Base-by-base conservation (phyloP, 2,888 invertebrate genomes). In the Byasa hedistus region DNA sequence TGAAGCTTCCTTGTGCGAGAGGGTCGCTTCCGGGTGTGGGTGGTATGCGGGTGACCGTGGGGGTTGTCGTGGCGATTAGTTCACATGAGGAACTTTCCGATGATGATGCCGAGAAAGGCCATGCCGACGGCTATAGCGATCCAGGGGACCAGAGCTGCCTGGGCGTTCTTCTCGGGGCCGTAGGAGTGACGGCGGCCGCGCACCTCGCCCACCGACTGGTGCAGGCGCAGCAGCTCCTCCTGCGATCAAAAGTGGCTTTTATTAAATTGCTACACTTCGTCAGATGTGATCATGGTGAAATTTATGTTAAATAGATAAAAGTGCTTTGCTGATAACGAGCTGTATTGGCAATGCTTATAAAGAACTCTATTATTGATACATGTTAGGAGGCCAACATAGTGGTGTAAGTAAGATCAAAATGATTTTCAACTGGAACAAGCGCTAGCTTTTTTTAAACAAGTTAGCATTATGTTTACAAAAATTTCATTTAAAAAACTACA, bases 41-140 rank as follows among this genome's bases (percentile, higher is more conserved):
- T 66, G 66, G 66, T 79, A 76, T 78, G 82, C 78, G 77, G 79
- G 80, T 80, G 79, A 80, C 79, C 83, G 83, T n/a, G 79, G 74
- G 79, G 72, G 76, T 75, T 77, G 75, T 77, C 68, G 69, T 5
- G 60, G 74, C 69, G 73, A 32, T 32, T 7, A 82, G 92, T 94
- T 96, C 95, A 96, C 93, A 96, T 95, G 89, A 95, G 89, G 91
- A 95, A 96, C 91, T 96, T 96, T 85, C 96, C 96, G 85, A 96
- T 92, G 85, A 96, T 92, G 82, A 96, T 93, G 83, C 96, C 96
- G 82, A 96, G 84, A 73, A 96, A 83, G 74, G 94, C 94, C 89
- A 95, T 93, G 77, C 93, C 93, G 77, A 96, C 83, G 72, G 95
- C 94, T 75, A 94, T 87, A 75, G 92, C 93, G 75, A 96, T 86